phyloP scores from a whole-genome alignment of 2,113 vertebrate species.

The Columbina picui region DNA sequence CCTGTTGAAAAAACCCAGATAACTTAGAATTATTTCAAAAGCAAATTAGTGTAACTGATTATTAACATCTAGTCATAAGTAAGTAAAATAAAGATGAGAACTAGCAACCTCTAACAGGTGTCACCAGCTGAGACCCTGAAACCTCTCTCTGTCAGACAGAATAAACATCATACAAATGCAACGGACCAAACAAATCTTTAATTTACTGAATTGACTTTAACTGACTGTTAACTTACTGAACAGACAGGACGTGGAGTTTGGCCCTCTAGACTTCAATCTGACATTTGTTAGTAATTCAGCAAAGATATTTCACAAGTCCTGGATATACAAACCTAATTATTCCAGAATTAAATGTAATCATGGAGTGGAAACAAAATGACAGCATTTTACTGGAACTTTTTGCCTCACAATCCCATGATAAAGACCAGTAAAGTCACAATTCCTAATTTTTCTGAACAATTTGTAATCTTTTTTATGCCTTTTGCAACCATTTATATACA shows the following conservation, averaged over 20 bases:
- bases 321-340: not conserved
- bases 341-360: not conserved
- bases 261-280: not conserved
- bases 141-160: not conserved
- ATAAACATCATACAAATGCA: not conserved
- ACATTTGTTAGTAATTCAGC: not conserved
- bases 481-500: not conserved
- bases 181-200: not conserved
- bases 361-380: not conserved
- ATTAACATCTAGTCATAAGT: not conserved
- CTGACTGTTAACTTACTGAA: not conserved
- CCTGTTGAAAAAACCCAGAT: not conserved
- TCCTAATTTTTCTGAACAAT: not conserved
- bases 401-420: not conserved
- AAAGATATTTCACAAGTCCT: not conserved
- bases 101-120: not conserved
- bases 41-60: not conserved
- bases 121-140: not conserved
- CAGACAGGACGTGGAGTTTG: not conserved
- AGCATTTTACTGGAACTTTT: not conserved
- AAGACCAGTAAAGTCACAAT: not conserved
- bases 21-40: not conserved
- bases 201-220: not conserved
- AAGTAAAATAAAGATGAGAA: not conserved
- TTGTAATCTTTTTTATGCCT: not conserved